Conservation (phyloP, 2,888 invertebrate genomes). For the Eupelmus urozonus region DNA sequence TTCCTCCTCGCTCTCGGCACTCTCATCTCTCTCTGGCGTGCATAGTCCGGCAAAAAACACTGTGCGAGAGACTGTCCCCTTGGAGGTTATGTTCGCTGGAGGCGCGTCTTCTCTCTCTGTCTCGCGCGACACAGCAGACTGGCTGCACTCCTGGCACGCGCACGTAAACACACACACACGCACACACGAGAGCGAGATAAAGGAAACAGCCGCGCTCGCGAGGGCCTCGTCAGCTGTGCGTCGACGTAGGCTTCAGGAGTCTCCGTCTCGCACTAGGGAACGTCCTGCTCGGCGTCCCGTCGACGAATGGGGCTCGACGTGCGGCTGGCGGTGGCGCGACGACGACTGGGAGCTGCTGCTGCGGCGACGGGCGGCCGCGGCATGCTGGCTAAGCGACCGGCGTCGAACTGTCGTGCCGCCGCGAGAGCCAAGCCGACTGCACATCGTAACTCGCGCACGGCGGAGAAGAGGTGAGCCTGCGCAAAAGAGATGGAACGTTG, state of each 20-base stretch:
- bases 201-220: too few species aligned
- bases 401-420: constrained; percentile 69
- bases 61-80: too few species aligned
- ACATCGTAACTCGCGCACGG: constrained; percentile 34
- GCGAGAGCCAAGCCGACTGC: constrained; percentile 36
- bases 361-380: constrained; percentile 57
- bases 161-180: too few species aligned
- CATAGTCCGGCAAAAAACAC: too few species aligned
- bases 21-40: too few species aligned
- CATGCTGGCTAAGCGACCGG: constrained; percentile 75
- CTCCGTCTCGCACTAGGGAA: too few species aligned
- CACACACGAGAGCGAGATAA: too few species aligned
- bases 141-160: too few species aligned
- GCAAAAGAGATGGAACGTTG: constrained; percentile 63
- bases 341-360: background rate
- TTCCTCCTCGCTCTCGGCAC: background rate
- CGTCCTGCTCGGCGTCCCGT: constrained; percentile 40
- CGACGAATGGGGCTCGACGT: constrained; percentile 34
- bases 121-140: background rate
- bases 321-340: constrained; percentile 5
- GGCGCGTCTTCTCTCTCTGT: too few species aligned
- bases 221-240: background rate
- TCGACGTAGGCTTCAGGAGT: too few species aligned
- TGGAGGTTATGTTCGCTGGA: constrained; percentile 45
- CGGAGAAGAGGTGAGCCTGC: constrained; percentile 55